Percentiles rank a stretch among this genome's conserved stretches.
phyloP scores from a whole-genome alignment of 1,140 invertebrate genomes.

The Prorops nasuta region DNA sequence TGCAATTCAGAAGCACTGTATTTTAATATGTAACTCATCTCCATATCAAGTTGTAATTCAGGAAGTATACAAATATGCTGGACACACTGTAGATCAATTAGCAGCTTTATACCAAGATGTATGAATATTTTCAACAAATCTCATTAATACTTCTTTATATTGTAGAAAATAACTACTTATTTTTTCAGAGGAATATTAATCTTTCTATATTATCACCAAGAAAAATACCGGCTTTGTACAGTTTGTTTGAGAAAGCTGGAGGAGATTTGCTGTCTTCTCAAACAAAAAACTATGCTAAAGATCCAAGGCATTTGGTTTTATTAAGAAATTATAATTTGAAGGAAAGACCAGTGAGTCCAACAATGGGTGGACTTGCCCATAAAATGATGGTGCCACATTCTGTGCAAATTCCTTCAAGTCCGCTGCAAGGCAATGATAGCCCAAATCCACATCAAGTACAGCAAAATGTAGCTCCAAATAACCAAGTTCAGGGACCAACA shows the following conservation, averaged over 20 bases:
- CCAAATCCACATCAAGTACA: constrained; percentile 52
- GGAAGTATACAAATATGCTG: constrained; percentile 73
- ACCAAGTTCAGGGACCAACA: constrained; percentile 37
- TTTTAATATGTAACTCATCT: constrained; percentile 88
- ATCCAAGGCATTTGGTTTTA: constrained; percentile 79
- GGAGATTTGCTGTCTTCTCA: constrained; percentile 76
- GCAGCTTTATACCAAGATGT: constrained; percentile 72
- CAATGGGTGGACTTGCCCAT: constrained; percentile 45
- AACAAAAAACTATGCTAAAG: constrained; percentile 89
- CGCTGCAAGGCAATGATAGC: constrained; percentile 61
- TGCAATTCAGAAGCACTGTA: constrained; percentile 68
- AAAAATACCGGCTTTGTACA: constrained; percentile 78
- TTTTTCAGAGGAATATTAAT: constrained; percentile 74
- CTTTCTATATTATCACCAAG: constrained; percentile 86
- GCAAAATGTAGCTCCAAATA: constrained; percentile 43
- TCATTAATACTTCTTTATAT: not conserved
- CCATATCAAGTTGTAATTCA: constrained; percentile 83
- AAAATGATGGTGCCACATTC: constrained; percentile 40
- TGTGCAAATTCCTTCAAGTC: constrained; percentile 56
- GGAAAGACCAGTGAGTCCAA: constrained; percentile 76
- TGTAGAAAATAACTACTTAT: constrained; percentile 17
- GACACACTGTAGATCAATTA: constrained; percentile 74
- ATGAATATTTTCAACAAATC: constrained; percentile 16
- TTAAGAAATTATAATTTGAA: constrained; percentile 69
- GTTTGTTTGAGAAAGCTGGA: constrained; percentile 80